Evolutionary conservation across 2,113 vertebrate genomes (phyloP), one percentile per base, ranked within the genome.

Genomic region (Burhinus bistriatus): DNA sequence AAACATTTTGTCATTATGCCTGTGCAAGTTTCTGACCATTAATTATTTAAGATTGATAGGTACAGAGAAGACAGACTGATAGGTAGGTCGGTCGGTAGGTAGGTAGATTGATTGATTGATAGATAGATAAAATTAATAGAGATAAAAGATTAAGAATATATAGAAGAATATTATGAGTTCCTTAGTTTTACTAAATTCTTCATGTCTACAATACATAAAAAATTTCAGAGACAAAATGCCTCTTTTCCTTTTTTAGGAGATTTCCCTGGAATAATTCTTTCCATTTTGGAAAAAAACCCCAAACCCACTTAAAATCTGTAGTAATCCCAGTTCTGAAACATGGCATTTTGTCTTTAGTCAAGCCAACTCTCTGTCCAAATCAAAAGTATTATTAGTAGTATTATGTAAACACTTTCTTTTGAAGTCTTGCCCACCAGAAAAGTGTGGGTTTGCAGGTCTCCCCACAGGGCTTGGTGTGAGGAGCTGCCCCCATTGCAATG

Each of bases 401-500:
- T 45, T 42, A 38, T 34, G n/a, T 18, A 44, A 57, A 17, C 11
- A 27, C 72, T 82, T 75, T 78, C 21, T 55, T 52, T 49, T 59
- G 83, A 83, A 87, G 23, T 15, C 13, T 55, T 57, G 59, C 49
- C n/a, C 23, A n/a, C 17, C 20, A n/a, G 54, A 32, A 58, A 45
- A 83, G 21, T 19, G 34, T 34, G 57, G 7, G 30, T 65, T 85
- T 1, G 0, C 11, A 21, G 22, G 26, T 44, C 5, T 68, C 16
- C 38, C 38, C 5, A 2, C 29, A 73, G 36, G 12, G 69, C 34
- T 90, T 0, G 0, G 26, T 52, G 14, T 3, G 4, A 83, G n/a
- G 25, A 76, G 15, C 55, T 13, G 20, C 69, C 20, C 15, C 32
- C 10, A 8, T 13, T 55, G 16, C 9, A 2, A 22, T n/a, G 52